These are phyloP conservation scores for Graphium colonna DNA, from an alignment of 2,888 invertebrate genomes.

Conservation along the genomic window DNA sequence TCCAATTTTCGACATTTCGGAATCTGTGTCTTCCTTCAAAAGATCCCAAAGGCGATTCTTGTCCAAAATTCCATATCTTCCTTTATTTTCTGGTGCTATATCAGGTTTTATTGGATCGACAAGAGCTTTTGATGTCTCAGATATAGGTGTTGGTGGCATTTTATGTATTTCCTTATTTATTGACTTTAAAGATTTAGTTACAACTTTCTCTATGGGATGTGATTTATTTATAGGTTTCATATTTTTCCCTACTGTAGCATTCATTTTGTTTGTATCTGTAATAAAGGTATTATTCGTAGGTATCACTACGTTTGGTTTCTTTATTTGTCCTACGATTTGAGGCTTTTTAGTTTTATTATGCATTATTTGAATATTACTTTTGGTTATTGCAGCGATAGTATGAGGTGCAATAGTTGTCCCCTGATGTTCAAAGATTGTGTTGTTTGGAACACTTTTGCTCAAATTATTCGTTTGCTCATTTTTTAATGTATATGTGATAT, in stretches of 20 bases:
- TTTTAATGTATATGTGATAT: neutral
- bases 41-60: conserved; percentile 82
- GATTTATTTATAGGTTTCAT: conserved; percentile 55
- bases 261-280: conserved; percentile 36
- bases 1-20: conserved; percentile 54
- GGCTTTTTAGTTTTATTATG: conserved; percentile 69
- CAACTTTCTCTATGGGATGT: conserved; percentile 43
- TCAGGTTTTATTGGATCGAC: conserved; percentile 50
- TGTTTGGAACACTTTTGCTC: neutral
- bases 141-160: conserved; percentile 67
- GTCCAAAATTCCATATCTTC: conserved; percentile 78
- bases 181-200: conserved; percentile 60
- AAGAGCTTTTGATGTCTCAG: conserved; percentile 70
- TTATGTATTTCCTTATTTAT: conserved; percentile 77
- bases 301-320: conserved; percentile 45
- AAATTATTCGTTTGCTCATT: conserved; percentile 1
- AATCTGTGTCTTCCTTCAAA: conserved; percentile 76
- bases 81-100: conserved; percentile 71
- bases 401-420: conserved; percentile 43
- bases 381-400: conserved; percentile 63
- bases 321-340: conserved; percentile 59
- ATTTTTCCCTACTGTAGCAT: conserved; percentile 33
- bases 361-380: conserved; percentile 63
- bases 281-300: conserved; percentile 37
- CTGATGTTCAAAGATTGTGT: conserved; percentile 23